Evolutionary conservation across 2,113 vertebrate species (phyloP), one percentile per base, ranked within the genome.

Genomic region (Corythornis vintsioides): DNA sequence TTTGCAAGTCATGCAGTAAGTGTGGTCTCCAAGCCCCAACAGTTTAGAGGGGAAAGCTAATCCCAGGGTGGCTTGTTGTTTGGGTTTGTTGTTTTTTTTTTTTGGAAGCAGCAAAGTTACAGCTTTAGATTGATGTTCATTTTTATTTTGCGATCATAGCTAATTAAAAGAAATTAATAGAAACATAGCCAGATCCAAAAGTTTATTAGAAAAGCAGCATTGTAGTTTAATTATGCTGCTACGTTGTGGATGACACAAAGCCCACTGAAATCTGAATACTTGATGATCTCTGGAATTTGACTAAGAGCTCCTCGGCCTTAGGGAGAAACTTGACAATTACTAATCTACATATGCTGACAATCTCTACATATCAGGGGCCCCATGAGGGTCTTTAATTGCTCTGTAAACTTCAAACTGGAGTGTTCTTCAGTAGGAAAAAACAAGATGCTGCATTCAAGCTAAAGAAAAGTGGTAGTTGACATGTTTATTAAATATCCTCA

Each of bases 311-410:
- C 96, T 83, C 40, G 71, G 92, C 94, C 95, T 91, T 87, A 92
- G 96, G 96, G 92, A 97, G 80, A 96, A 96, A 95, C 95, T 63
- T 92, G 83, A 90, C 95, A 97, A 95, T 95, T 95, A 92, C 94
- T 97, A 96, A 97, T 98, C 96, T 97, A 96, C 90, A 94, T 93
- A 97, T 83, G 83, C 91, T 89, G 94, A 95, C 95, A 96, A 90
- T 96, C 91, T 96, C 92, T 71, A 85, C 85, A 72, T 94, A 96
- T 96, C 77, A 73, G 94, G 63, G 84, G 85, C 95, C 97, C 94
- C 97, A 93, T 59, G 97, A 97, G 94, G 89, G 94, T 95, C 87
- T 93, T 97, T 97, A 98, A 97, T 98, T 97, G 95, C 97, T 97
- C 96, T 94, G 71, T 97, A 97, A 97, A 97, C 97, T 97, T 97